phyloP scores from a whole-genome alignment of 2,888 invertebrate genomes.

The Andrena praecox region DNA sequence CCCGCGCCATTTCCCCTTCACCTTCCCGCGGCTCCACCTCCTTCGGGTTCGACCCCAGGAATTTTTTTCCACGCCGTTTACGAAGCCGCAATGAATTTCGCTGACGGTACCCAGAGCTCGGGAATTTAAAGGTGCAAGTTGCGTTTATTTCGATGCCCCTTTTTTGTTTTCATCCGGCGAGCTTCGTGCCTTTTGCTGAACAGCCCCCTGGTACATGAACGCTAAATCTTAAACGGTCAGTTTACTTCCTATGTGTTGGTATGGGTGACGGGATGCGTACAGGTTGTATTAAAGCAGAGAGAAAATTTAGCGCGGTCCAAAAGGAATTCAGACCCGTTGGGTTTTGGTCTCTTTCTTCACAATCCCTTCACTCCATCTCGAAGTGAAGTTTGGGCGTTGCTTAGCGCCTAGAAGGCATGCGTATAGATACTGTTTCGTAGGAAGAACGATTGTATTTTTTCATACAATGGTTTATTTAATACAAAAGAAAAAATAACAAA shows the following conservation, averaged over 20 bases:
- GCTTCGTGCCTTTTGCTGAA: background rate
- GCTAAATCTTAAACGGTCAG: background rate
- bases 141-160: constrained; percentile 1
- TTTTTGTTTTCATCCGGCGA: background rate
- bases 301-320: background rate
- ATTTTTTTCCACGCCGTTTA: constrained; percentile 58
- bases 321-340: too few species aligned
- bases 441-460: too few species aligned
- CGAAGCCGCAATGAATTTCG: constrained; percentile 58
- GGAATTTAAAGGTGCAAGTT: constrained; percentile 50
- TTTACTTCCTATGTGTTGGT: too few species aligned
- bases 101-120: constrained; percentile 1
- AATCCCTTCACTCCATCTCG: too few species aligned
- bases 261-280: too few species aligned
- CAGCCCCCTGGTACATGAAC: background rate
- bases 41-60: constrained; percentile 66
- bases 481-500: too few species aligned
- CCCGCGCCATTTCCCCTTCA: background rate
- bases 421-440: too few species aligned
- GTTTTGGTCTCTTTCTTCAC: too few species aligned
- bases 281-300: background rate
- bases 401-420: too few species aligned
- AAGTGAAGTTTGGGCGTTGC: too few species aligned
- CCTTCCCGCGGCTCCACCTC: constrained; percentile 57
- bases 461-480: too few species aligned